Conservation (phyloP, 2,888 invertebrate species). For the Podabrus alpinus region DNA sequence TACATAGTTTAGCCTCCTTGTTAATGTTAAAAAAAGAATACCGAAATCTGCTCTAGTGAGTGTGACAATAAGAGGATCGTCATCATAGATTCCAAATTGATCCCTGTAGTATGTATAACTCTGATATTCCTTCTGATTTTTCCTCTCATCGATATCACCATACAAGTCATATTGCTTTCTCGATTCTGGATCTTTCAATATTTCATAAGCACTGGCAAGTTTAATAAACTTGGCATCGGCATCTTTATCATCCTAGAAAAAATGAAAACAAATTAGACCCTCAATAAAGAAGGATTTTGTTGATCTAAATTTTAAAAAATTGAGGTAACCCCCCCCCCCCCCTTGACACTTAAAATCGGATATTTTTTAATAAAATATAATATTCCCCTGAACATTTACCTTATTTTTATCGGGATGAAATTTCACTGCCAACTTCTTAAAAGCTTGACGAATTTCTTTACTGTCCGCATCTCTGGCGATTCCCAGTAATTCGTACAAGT, state of each 20-base stretch:
- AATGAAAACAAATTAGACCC: not conserved
- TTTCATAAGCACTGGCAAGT: constrained; percentile 84
- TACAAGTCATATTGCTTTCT: constrained; percentile 78
- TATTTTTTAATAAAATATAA: not conserved
- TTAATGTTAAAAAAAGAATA: constrained; percentile 58
- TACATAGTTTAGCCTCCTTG: too few species aligned
- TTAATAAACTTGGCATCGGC: constrained; percentile 78
- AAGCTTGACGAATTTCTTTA: constrained; percentile 72
- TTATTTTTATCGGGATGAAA: constrained; percentile 74
- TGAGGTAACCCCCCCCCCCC: too few species aligned
- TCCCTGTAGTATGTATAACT: constrained; percentile 81
- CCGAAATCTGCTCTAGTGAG: constrained; percentile 76
- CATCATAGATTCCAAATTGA: constrained; percentile 84
- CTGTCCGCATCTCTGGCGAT: constrained; percentile 66
- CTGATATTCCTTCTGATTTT: constrained; percentile 70
- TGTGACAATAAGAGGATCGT: constrained; percentile 80
- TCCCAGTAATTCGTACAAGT: constrained; percentile 55
- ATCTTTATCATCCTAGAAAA: constrained; percentile 68
- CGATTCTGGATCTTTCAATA: constrained; percentile 79
- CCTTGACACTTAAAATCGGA: too few species aligned
- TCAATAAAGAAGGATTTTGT: too few species aligned
- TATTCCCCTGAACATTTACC: constrained; percentile 43
- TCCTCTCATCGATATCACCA: constrained; percentile 69
- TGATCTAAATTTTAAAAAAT: too few species aligned
- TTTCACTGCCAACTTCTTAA: constrained; percentile 71